Evolutionary conservation across 2,888 invertebrate genomes (phyloP).

Genomic region (Zelleria hepariella): DNA sequence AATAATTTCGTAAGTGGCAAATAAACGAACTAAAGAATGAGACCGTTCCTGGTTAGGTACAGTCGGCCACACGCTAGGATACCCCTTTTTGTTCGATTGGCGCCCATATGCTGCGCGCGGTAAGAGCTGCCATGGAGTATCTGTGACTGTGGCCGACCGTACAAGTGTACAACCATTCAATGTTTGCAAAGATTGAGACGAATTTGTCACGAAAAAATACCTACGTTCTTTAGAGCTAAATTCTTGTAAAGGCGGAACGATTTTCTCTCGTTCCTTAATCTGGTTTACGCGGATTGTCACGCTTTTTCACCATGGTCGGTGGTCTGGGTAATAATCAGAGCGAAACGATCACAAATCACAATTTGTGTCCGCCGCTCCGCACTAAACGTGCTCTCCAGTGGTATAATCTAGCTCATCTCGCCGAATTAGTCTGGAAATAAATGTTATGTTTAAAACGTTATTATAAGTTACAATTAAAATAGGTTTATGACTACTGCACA

Average conservation of each 20-base stretch:
- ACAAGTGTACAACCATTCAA: too few relatives aligned
- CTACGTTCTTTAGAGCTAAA: not conserved
- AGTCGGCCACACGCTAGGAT: too few relatives aligned
- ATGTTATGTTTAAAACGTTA: too few relatives aligned
- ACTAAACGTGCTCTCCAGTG: constrained; percentile 7
- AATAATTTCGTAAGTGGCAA: too few relatives aligned
- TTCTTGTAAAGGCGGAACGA: not conserved
- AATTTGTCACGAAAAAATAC: not conserved
- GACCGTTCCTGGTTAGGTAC: too few relatives aligned
- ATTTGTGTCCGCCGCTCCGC: constrained; percentile 16
- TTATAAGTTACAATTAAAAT: not conserved
- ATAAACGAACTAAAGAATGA: too few relatives aligned
- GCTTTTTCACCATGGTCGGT: constrained; percentile 34
- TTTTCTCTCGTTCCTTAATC: constrained; percentile 4
- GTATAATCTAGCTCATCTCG: not conserved
- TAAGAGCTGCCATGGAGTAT: too few relatives aligned
- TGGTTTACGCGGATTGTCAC: constrained; percentile 32
- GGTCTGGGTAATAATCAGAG: constrained; percentile 33
- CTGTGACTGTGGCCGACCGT: too few relatives aligned
- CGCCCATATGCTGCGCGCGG: too few relatives aligned
- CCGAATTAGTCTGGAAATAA: not conserved
- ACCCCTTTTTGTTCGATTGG: too few relatives aligned
- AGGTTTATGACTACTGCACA: not conserved
- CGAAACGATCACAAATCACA: constrained; percentile 40
- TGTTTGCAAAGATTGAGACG: too few relatives aligned